Base-by-base conservation (phyloP, 2,113 vertebrate species). In the Strix aluco region DNA sequence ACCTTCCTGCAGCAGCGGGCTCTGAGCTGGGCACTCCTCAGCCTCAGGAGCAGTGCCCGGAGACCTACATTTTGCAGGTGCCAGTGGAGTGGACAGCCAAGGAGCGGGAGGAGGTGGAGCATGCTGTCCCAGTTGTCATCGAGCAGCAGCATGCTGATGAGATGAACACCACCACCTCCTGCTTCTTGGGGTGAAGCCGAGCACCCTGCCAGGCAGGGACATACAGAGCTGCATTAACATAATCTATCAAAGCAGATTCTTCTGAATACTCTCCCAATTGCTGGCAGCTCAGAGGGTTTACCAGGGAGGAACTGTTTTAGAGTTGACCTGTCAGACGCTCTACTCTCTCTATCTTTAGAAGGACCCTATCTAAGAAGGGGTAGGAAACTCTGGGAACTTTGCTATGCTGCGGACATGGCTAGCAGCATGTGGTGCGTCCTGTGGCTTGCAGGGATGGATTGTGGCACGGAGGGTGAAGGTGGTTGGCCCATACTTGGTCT, bases 141-240 rank as follows among this genome's bases (percentile, higher is more conserved):
- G 98, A 98, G 75, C 98, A 98, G 62, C 98, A 98, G 54, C 98
- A 71, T 44, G 98, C 98, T 1, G 98, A 98, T 14, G 98, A 99
- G 94, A 98, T 98, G 98, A 96, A 51, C 42, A 4, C 15, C 1
- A 1, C 42, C 13, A 1, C 11, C 0, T 72, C 14, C 46, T 63
- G 57, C 71, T n/a, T 82, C 14, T 27, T 5, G 2, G 52, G 40
- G 30, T 61, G 51, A 42, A 6, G 6, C 26, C 0, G 0, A 18
- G 20, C 38, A 36, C 66, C 62, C 42, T 1, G 0, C n/a, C 4
- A 8, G 32, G 22, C 47, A 42, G 59, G 13, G 20, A 11, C 15
- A 18, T 38, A 21, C 21, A 59, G 20, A 66, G 13, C 40, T 29
- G 7, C 27, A 4, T 40, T 65, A 52, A 36, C 14, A 36, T 84